Percentiles rank a stretch among this genome's conserved stretches.
Evolutionary conservation across 1,140 invertebrate genomes (phyloP).

Genomic region (Cyrtorhinus lividipennis): DNA sequence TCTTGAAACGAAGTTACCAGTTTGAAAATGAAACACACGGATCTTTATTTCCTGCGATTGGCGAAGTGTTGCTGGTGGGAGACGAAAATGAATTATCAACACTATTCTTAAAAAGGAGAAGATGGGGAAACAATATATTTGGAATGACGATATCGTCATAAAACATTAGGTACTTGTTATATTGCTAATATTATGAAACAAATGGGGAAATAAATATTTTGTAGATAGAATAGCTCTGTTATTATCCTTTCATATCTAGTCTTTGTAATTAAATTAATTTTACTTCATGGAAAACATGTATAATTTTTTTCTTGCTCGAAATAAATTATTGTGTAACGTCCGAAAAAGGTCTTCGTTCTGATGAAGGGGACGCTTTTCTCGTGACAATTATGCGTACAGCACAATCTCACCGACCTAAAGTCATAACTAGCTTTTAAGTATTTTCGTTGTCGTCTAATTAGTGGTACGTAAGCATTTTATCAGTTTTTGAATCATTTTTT

Average conservation of each 20-base stretch:
- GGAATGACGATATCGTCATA: background rate
- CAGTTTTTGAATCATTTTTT: background rate
- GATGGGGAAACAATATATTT: background rate
- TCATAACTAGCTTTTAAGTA: background rate
- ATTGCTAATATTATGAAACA: background rate
- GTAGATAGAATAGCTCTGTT: background rate
- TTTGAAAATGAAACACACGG: no score
- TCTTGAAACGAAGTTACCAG: background rate
- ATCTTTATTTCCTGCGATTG: background rate
- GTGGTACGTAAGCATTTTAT: slow-evolving; percentile 1
- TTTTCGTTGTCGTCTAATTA: slow-evolving; percentile 1
- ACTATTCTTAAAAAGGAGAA: background rate
- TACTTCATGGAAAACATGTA: background rate
- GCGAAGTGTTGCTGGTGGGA: background rate
- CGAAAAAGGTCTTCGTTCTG: background rate
- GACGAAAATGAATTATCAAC: background rate
- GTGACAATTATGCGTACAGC: slow-evolving; percentile 1
- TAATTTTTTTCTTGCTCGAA: background rate
- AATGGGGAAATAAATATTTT: background rate
- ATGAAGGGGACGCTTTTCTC: background rate
- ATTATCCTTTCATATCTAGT: slow-evolving; percentile 9
- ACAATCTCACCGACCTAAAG: slow-evolving; percentile 9
- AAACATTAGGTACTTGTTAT: background rate
- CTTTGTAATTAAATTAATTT: slow-evolving; percentile 10
- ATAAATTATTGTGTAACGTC: background rate